A percentile compares a stretch with the other conserved stretches of the same genome.
These are phyloP conservation scores for Yponomeuta malinellus DNA, from an alignment of 2,888 invertebrate genomes.

Conservation along the genomic window DNA sequence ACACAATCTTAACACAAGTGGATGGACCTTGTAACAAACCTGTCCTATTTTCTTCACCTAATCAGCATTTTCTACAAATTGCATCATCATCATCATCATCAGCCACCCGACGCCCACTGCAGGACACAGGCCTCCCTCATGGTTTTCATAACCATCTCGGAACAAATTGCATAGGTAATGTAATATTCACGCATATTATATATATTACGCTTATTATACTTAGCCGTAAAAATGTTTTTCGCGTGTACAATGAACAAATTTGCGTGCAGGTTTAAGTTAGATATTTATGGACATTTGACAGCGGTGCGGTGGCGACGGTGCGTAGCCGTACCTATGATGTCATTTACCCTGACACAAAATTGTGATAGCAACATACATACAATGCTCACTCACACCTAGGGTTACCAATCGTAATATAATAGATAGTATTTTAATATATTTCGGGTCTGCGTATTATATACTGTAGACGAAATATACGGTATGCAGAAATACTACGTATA, in stretches of 20 bases:
- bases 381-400: not conserved
- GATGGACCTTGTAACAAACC: no score
- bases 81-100: not conserved
- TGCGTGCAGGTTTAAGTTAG: not conserved
- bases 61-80: not conserved
- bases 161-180: not conserved
- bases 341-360: conserved; percentile 28
- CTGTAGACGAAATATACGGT: no score
- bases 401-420: not conserved
- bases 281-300: conserved; percentile 14
- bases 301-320: conserved; percentile 1
- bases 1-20: not conserved
- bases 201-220: not conserved
- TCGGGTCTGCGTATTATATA: no score
- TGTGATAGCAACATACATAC: not conserved
- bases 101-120: no score
- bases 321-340: conserved; percentile 34
- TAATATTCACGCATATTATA: not conserved
- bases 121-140: no score
- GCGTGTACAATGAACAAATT: not conserved
- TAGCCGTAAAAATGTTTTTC: not conserved
- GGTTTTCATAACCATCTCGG: no score
- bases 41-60: conserved; percentile 1
- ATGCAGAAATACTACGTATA: no score
- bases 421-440: no score